Evolutionary conservation across 1,140 invertebrate genomes (phyloP).

Genomic region (Laupala kohalensis): DNA sequence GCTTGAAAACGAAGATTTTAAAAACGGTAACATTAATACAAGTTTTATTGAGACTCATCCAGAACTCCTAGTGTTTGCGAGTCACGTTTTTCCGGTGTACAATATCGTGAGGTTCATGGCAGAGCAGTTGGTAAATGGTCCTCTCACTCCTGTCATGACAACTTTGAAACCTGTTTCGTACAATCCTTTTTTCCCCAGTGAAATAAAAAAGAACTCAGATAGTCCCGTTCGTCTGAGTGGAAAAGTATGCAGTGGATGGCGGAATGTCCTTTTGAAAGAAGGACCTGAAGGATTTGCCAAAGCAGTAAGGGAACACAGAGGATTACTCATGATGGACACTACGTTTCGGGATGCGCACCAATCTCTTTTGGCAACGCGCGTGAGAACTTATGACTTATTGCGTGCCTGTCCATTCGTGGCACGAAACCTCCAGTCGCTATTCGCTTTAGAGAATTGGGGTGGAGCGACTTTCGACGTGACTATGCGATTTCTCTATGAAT

Average conservation of each 20-base stretch:
- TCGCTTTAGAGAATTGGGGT: constrained; percentile 56
- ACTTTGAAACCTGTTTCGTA: no score
- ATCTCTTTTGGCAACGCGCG: constrained; percentile 51
- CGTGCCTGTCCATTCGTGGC: constrained; percentile 49
- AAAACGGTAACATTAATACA: background rate
- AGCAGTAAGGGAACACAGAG: constrained; percentile 42
- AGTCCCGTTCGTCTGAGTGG: no score
- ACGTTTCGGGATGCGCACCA: constrained; percentile 60
- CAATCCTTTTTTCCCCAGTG: no score
- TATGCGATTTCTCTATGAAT: constrained; percentile 56
- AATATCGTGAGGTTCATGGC: no score
- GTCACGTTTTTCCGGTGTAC: no score
- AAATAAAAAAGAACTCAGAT: no score
- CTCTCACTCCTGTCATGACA: no score
- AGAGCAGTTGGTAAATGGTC: no score
- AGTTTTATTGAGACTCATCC: background rate
- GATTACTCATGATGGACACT: constrained; percentile 49
- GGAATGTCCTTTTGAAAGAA: constrained; percentile 37
- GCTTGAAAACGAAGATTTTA: background rate
- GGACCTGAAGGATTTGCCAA: constrained; percentile 53
- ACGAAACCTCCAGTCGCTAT: constrained; percentile 47
- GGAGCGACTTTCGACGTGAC: constrained; percentile 61
- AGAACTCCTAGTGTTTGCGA: no score
- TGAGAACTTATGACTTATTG: constrained; percentile 47
- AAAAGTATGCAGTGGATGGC: constrained; percentile 43